Evolutionary conservation across 2,888 invertebrate species (phyloP).

Genomic region (Nysson spinosus): DNA sequence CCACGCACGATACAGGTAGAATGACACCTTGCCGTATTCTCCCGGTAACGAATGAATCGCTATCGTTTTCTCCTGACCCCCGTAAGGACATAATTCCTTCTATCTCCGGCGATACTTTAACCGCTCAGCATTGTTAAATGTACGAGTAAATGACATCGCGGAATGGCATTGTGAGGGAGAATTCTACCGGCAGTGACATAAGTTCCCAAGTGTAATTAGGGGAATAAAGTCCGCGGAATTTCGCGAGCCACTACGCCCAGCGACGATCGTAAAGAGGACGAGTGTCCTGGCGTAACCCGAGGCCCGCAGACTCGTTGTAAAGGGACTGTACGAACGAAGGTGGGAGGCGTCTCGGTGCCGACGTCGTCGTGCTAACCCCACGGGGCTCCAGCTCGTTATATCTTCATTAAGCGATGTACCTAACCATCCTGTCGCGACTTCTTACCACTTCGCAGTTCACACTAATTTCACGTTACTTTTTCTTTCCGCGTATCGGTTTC

Average conservation of each 20-base stretch:
- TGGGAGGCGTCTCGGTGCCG: conserved; percentile 62
- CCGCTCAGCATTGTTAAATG: conserved; percentile 28
- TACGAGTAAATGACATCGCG: conserved; percentile 20
- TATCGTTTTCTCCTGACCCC: no score
- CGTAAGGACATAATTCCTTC: no score
- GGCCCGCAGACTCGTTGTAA: conserved; percentile 43
- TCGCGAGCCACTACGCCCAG: conserved; percentile 52
- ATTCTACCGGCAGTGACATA: conserved; percentile 57
- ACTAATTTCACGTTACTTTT: conserved; percentile 54
- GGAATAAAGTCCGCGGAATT: conserved; percentile 73
- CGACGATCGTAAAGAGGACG: conserved; percentile 60
- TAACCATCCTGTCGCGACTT: conserved; percentile 64
- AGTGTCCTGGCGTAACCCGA: conserved; percentile 58
- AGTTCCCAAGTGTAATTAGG: conserved; percentile 73
- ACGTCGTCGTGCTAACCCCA: conserved; percentile 65
- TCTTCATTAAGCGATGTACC: conserved; percentile 71
- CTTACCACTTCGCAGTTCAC: conserved; percentile 55
- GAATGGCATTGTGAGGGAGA: conserved; percentile 23
- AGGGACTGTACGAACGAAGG: conserved; percentile 49
- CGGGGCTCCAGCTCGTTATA: conserved; percentile 70
- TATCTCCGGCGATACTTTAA: background rate
- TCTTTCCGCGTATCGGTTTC: conserved; percentile 52
- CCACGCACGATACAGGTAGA: no score
- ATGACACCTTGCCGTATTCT: no score
- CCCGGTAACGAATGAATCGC: no score